Conservation (phyloP, 1,140 invertebrate species). For the Drosophila lacertosa region DNA sequence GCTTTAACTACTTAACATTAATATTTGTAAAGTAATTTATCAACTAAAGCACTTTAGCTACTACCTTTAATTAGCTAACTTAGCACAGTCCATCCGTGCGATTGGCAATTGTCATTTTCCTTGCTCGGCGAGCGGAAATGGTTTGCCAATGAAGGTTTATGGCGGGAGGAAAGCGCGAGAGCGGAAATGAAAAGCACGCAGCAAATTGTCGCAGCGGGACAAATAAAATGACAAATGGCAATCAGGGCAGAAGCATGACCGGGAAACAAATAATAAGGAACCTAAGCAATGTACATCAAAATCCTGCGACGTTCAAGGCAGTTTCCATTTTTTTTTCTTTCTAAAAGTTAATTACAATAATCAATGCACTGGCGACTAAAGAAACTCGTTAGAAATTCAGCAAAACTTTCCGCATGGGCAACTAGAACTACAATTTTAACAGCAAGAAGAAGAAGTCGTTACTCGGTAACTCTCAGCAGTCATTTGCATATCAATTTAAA, state of each 20-base stretch:
- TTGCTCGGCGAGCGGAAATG: conserved; percentile 14
- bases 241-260: conserved; percentile 9
- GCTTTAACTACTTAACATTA: no score
- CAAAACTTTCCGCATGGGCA: conserved; percentile 51
- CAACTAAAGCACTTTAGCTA: no score
- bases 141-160: conserved; percentile 11
- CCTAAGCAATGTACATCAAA: conserved; percentile 6
- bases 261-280: conserved; percentile 15
- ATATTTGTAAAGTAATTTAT: neutral
- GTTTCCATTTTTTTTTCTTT: no score
- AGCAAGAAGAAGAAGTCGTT: conserved; percentile 40
- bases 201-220: neutral
- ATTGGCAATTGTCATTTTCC: neutral
- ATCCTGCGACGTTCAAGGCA: no score
- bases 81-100: no score
- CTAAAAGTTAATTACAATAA: conserved; percentile 72
- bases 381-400: conserved; percentile 62
- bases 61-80: neutral
- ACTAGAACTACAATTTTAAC: conserved; percentile 26
- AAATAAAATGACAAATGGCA: conserved; percentile 1
- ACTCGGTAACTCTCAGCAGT: conserved; percentile 48
- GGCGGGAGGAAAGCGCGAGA: conserved; percentile 2
- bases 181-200: conserved; percentile 1
- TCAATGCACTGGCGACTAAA: conserved; percentile 58
- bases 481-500: conserved; percentile 66